These are phyloP conservation scores for Tryphoninae sp. DNA, from an alignment of 2,888 invertebrate genomes.

Conservation along the genomic window DNA sequence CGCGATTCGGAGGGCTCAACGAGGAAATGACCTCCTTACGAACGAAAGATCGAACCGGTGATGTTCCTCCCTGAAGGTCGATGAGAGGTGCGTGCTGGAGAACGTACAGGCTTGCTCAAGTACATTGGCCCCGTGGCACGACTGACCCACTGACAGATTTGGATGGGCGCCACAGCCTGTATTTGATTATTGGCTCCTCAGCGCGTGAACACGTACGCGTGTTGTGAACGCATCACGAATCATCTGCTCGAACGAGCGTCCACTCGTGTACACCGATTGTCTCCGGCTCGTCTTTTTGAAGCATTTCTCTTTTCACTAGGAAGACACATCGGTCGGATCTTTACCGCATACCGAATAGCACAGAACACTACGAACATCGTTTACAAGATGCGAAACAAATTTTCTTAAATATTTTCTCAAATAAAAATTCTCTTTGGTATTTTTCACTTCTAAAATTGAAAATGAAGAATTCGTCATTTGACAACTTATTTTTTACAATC, in stretches of 20 bases:
- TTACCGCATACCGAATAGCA: background rate
- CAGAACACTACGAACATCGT: no score
- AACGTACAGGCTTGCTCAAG: constrained; percentile 61
- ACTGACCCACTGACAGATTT: constrained; percentile 79
- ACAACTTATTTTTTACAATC: background rate
- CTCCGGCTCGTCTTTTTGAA: background rate
- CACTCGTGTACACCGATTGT: background rate
- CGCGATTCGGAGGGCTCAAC: constrained; percentile 24
- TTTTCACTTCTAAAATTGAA: background rate
- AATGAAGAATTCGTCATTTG: background rate
- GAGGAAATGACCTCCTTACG: constrained; percentile 56
- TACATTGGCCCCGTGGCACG: constrained; percentile 69
- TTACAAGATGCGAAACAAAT: background rate
- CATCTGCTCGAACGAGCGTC: constrained; percentile 7
- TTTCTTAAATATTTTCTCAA: no score
- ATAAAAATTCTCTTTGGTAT: background rate
- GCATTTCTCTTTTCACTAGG: background rate
- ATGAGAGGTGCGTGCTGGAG: constrained; percentile 58
- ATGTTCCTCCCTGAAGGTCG: constrained; percentile 65
- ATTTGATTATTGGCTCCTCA: constrained; percentile 34
- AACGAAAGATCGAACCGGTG: constrained; percentile 46
- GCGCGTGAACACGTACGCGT: constrained; percentile 55
- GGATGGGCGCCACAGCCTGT: constrained; percentile 69
- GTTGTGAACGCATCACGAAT: constrained; percentile 44
- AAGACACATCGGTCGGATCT: background rate